Base-by-base conservation (phyloP, 2,888 invertebrate genomes). In the Lamellibrachia columna region DNA sequence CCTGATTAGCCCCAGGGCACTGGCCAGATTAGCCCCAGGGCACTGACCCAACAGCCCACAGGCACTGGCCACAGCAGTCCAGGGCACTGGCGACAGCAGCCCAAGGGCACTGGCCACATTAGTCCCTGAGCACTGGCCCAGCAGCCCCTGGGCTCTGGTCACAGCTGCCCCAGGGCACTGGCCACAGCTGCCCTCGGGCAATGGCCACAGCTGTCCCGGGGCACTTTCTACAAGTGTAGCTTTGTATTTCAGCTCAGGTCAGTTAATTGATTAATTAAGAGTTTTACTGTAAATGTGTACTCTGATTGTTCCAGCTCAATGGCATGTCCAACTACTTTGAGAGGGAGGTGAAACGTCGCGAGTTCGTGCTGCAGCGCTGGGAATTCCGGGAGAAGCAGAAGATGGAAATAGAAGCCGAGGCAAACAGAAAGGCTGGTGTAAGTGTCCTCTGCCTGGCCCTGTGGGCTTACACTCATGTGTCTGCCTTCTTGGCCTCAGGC, bases 361-460 rank as follows among this genome's bases (percentile, higher is more conserved):
- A 94, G 0, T 96, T 96, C 95, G 96, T 96, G n/a, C 95, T 95
- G 92, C 94, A 95, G 90, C 94, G 96, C 90, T 96, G 96, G 96
- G 95, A 96, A 93, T 96, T 96, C 94, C 94, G 96, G 90, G 96
- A 96, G 93, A 94, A 95, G 28, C 96, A 96, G 93, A 96, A 96
- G 93, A 94, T 96, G 93, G 96, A 96, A 93, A 90, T 96, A 53
- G 96, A 96, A 93, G 92, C 94, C 28, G 96, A 96, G 93, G 93
- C 94, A 7, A 96, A 96, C 93, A 94, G 94, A 91, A 96, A 96
- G 93, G 96, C 96, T 92, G 96, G 96, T 91, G 96, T 96, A 95
- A 95, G 95, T 94, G 75, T 75, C 8, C 7, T 58, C 58, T 40
- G 40, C 40, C n/a, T 28, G n/a, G 53, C 40, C n/a, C 28, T 40